Conservation (phyloP, 2,113 vertebrate species). For the Calcarius ornatus region DNA sequence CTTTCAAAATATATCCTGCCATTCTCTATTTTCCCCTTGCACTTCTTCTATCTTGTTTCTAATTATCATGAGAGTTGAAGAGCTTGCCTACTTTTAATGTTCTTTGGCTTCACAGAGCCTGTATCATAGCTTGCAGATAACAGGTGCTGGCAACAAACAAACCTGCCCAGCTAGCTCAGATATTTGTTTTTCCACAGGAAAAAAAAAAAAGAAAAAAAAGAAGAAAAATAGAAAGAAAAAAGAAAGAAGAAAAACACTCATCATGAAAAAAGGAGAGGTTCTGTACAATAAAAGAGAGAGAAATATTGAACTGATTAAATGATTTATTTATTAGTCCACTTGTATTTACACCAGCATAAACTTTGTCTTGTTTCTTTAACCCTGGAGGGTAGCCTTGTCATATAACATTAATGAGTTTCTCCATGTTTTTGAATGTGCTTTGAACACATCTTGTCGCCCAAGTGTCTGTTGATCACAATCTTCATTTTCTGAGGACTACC, state of each 20-base stretch:
- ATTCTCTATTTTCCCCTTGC: slow-evolving; percentile 11
- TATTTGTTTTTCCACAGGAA: background rate
- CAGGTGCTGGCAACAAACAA: background rate
- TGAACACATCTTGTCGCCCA: background rate
- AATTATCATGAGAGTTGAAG: slow-evolving; percentile 41
- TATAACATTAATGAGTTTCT: background rate
- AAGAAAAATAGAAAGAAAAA: background rate
- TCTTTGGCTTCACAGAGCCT: slow-evolving; percentile 7
- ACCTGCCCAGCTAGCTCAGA: background rate
- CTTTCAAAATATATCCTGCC: slow-evolving; percentile 40
- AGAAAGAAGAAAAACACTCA: background rate
- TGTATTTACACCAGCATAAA: background rate
- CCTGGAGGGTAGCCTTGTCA: background rate
- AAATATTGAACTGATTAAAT: background rate
- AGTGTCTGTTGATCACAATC: background rate
- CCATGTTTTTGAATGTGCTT: background rate
- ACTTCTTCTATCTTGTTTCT: slow-evolving; percentile 24
- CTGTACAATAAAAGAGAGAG: background rate
- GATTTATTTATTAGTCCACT: background rate
- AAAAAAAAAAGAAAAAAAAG: background rate
- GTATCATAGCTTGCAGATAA: background rate
- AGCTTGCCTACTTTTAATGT: slow-evolving; percentile 32
- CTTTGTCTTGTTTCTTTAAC: background rate
- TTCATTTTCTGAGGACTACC: background rate
- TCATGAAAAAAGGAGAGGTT: background rate